Evolutionary conservation across 2,888 invertebrate genomes (phyloP).

Genomic region (Hydroisotoma schaefferi): DNA sequence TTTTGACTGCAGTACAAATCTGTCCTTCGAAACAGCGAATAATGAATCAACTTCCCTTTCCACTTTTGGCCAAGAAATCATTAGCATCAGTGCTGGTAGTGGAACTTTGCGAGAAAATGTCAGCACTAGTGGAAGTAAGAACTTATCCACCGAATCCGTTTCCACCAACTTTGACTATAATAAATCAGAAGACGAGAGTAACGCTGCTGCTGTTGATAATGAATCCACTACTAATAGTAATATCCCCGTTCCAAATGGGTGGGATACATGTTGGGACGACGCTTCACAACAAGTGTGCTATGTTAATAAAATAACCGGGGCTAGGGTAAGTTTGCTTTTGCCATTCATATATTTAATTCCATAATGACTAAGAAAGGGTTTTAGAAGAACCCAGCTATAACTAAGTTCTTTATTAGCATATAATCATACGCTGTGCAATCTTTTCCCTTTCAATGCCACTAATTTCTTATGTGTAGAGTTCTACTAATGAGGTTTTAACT

Average conservation of each 20-base stretch:
- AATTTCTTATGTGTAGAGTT: too few species aligned
- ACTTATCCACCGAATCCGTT: slow-evolving; percentile 7
- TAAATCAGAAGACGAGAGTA: slow-evolving; percentile 6
- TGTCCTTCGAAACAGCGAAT: not conserved
- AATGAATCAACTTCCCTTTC: not conserved
- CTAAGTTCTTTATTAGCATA: too few species aligned
- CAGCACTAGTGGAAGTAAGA: slow-evolving; percentile 6
- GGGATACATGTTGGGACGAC: slow-evolving; percentile 54
- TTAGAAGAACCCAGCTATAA: too few species aligned
- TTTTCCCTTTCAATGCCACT: too few species aligned
- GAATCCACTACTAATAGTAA: not conserved
- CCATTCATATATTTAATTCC: too few species aligned
- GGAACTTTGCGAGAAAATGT: not conserved
- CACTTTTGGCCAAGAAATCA: not conserved
- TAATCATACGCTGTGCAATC: too few species aligned
- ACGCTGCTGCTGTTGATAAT: not conserved
- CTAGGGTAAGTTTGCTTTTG: slow-evolving; percentile 57
- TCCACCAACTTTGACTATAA: not conserved
- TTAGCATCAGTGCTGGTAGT: not conserved
- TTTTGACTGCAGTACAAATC: slow-evolving; percentile 10
- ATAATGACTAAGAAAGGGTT: too few species aligned
- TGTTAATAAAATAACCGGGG: slow-evolving; percentile 55
- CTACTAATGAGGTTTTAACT: too few species aligned
- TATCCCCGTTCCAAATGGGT: slow-evolving; percentile 53
- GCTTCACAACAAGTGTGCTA: slow-evolving; percentile 55